Evolutionary conservation across 2,888 invertebrate species (phyloP).

Genomic region (Harpalus rubripes): DNA sequence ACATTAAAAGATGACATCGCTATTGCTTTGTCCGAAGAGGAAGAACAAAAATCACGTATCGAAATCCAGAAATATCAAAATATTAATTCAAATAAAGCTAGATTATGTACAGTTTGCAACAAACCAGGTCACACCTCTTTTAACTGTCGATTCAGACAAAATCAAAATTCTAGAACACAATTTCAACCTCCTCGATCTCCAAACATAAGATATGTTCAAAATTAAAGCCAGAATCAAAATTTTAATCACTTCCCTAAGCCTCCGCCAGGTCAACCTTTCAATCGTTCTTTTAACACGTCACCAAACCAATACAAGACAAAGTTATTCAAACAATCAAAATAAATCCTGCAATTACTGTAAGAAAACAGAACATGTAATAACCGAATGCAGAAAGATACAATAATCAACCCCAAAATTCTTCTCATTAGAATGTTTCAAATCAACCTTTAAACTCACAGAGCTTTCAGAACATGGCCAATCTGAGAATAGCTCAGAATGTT

Average conservation of each 20-base stretch:
- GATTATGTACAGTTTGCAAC: too few species aligned
- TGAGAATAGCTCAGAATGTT: background rate
- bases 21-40: constrained; percentile 70
- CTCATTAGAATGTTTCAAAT: background rate
- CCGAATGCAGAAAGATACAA: background rate
- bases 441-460: constrained; percentile 2
- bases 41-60: constrained; percentile 69
- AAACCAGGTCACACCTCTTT: background rate
- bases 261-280: too few species aligned
- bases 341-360: background rate
- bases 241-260: background rate
- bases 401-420: background rate
- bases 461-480: background rate
- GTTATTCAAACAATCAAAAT: background rate
- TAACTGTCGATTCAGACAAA: too few species aligned
- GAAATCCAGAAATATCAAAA: constrained; percentile 13
- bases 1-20: constrained; percentile 70
- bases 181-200: background rate
- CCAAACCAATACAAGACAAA: background rate
- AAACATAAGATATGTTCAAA: background rate
- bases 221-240: background rate
- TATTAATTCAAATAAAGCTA: background rate
- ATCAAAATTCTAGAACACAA: constrained; percentile 70
- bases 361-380: background rate
- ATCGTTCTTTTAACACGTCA: background rate